Percentiles rank a stretch among this genome's conserved stretches.
phyloP scores from a whole-genome alignment of 2,888 invertebrate species.

The Pemphredon lugubris region DNA sequence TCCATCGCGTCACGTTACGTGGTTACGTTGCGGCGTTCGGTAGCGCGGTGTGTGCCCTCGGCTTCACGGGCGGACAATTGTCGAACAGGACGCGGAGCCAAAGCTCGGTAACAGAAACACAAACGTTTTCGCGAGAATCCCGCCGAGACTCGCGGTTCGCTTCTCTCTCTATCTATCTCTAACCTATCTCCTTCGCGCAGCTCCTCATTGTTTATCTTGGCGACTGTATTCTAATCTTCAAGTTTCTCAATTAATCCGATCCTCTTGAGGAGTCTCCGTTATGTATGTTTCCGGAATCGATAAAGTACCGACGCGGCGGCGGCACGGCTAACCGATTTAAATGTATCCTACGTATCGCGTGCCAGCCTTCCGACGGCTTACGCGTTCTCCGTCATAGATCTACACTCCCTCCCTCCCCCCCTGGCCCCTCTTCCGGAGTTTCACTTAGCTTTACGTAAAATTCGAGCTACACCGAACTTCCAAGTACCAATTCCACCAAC shows the following conservation, averaged over 20 bases:
- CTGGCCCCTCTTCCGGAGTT: background rate
- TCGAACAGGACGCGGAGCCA: slow-evolving; percentile 56
- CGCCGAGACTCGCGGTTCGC: slow-evolving; percentile 45
- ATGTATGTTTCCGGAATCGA: slow-evolving; percentile 59
- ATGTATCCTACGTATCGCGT: slow-evolving; percentile 39
- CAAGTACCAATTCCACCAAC: slow-evolving; percentile 20
- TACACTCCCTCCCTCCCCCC: background rate
- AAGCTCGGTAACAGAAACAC: slow-evolving; percentile 64
- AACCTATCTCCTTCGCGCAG: slow-evolving; percentile 1
- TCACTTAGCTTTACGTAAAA: slow-evolving; percentile 27
- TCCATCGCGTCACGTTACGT: too few species aligned
- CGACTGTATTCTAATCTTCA: slow-evolving; percentile 73
- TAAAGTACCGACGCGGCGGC: slow-evolving; percentile 31
- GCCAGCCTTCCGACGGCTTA: background rate
- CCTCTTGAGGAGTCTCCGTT: slow-evolving; percentile 47
- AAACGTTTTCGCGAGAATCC: slow-evolving; percentile 61
- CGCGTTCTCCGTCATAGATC: slow-evolving; percentile 14
- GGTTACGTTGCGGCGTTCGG: slow-evolving; percentile 29
- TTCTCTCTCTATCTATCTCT: slow-evolving; percentile 32
- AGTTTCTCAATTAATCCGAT: slow-evolving; percentile 76
- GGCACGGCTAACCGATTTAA: slow-evolving; percentile 49
- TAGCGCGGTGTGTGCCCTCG: too few species aligned
- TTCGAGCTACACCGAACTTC: slow-evolving; percentile 20
- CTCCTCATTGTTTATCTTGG: slow-evolving; percentile 67
- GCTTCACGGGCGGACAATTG: slow-evolving; percentile 59